A percentile compares a stretch with the other conserved stretches of the same genome.
Evolutionary conservation across 2,888 invertebrate genomes (phyloP).

Genomic region (Nomada hirtipes): DNA sequence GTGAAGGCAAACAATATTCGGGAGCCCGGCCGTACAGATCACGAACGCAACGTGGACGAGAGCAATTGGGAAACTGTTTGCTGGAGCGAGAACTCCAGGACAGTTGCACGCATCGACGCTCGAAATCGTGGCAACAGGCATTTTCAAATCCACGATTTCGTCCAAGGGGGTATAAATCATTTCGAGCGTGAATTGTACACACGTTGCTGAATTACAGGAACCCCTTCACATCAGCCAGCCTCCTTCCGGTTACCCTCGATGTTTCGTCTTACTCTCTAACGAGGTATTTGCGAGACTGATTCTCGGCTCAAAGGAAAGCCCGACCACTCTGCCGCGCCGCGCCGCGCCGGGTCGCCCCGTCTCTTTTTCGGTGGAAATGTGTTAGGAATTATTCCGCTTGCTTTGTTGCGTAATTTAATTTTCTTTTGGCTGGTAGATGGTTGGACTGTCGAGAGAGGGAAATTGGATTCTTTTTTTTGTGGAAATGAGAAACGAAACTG

Average conservation of each 20-base stretch:
- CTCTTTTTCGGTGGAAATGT: neutral
- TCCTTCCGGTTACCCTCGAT: slow-evolving; percentile 17
- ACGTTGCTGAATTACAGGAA: slow-evolving; percentile 41
- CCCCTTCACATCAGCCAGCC: slow-evolving; percentile 51
- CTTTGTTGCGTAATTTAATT: neutral
- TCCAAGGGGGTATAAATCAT: slow-evolving; percentile 58
- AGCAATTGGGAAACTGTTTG: slow-evolving; percentile 43
- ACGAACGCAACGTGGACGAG: neutral
- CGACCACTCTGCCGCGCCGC: neutral
- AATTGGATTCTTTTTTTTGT: too few species aligned
- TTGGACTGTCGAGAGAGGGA: neutral
- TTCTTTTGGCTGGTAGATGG: neutral
- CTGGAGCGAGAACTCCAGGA: slow-evolving; percentile 23
- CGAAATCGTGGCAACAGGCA: slow-evolving; percentile 44
- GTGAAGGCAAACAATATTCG: slow-evolving; percentile 24
- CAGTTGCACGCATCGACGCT: slow-evolving; percentile 45
- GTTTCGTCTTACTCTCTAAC: slow-evolving; percentile 18
- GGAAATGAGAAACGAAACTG: too few species aligned
- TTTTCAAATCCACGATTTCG: slow-evolving; percentile 57
- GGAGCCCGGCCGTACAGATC: neutral
- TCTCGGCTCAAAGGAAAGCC: slow-evolving; percentile 34
- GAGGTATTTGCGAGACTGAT: slow-evolving; percentile 41
- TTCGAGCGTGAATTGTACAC: slow-evolving; percentile 70
- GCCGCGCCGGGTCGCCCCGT: too few species aligned
- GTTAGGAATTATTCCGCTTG: slow-evolving; percentile 2